phyloP scores from a whole-genome alignment of 2,113 vertebrate genomes.

The Herpailurus yagouaroundi region DNA sequence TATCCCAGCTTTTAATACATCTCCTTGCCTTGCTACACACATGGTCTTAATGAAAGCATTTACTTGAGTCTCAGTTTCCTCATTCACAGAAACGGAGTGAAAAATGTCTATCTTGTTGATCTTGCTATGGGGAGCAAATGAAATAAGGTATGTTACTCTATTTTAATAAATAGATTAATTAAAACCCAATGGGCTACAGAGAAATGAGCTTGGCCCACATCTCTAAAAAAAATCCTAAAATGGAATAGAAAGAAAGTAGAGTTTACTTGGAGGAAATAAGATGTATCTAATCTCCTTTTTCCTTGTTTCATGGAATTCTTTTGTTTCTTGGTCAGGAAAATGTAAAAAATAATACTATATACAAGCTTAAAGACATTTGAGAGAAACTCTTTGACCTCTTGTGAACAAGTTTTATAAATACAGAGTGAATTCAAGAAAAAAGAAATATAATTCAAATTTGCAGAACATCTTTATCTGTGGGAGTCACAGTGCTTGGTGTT shows the following conservation, averaged over 20 bases:
- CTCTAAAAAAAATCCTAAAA: neutral
- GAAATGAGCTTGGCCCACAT: neutral
- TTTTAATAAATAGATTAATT: neutral
- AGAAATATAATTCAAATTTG: neutral
- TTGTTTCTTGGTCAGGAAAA: neutral
- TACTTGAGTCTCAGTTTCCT: neutral
- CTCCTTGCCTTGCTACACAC: neutral
- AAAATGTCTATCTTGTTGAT: neutral
- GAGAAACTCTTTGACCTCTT: neutral
- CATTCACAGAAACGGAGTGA: neutral
- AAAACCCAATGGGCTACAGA: neutral
- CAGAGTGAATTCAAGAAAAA: neutral
- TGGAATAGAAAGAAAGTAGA: neutral
- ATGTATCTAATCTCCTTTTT: neutral
- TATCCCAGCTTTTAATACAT: neutral
- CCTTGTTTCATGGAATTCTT: conserved; percentile 10
- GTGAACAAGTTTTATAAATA: neutral
- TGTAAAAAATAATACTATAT: neutral
- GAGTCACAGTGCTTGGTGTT: neutral
- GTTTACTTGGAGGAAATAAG: neutral
- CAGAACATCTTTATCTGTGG: neutral
- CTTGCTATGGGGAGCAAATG: neutral
- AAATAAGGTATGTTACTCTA: neutral
- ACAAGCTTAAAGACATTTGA: neutral
- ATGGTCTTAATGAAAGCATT: neutral